These are phyloP conservation scores for Phyllostomus hastatus DNA, from an alignment of 2,113 vertebrate species.

Conservation along the genomic window DNA sequence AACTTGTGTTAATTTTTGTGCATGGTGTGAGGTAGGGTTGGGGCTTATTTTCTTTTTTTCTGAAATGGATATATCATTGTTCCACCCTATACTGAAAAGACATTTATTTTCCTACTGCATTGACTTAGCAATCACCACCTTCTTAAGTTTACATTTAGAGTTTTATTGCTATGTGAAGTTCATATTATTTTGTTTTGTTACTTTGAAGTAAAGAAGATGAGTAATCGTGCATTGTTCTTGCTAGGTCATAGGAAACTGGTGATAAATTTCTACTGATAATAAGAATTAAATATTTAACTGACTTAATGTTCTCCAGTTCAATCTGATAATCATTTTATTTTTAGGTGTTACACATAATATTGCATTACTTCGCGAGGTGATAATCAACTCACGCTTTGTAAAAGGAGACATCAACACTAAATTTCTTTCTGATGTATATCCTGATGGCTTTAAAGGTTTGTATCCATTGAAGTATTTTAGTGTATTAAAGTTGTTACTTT, in stretches of 20 bases:
- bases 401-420: conserved; percentile 95
- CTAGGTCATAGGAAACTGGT: neutral
- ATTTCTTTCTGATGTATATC: conserved; percentile 96
- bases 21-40: neutral
- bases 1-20: neutral
- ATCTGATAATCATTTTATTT: conserved; percentile 58
- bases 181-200: neutral
- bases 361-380: conserved; percentile 94
- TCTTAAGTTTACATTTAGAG: neutral
- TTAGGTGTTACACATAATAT: conserved; percentile 98
- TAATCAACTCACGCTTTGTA: conserved; percentile 92
- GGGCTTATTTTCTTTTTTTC: neutral
- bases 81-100: neutral
- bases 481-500: neutral
- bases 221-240: neutral
- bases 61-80: neutral
- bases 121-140: neutral
- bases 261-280: neutral
- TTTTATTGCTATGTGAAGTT: neutral
- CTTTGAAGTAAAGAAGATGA: neutral
- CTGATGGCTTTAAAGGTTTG: conserved; percentile 95
- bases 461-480: conserved; percentile 55
- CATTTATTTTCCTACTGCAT: neutral
- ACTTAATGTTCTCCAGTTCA: conserved; percentile 16
- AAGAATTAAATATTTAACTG: neutral